Base-by-base conservation (phyloP, 2,888 invertebrate species). In the Neria commutata region DNA sequence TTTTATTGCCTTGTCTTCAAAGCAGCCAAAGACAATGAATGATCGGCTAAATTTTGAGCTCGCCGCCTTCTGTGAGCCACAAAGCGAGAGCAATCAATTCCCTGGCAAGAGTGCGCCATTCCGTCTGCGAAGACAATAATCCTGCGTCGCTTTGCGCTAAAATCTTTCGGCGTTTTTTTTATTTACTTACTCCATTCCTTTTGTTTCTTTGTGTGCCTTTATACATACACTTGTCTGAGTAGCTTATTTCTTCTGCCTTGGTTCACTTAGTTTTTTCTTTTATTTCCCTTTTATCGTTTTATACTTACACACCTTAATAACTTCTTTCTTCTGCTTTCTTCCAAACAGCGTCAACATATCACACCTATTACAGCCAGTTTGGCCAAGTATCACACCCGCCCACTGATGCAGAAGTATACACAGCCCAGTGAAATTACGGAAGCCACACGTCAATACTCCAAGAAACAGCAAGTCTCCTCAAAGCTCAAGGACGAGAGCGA, bases 401-500 rank as follows among this genome's bases (percentile, higher is more conserved):
- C 50, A 34, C 23, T 19, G 48, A 57, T 61, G 51, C 56, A 60
- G 42, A 60, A 49, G 2, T 54, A 45, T 37, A 37, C 52, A 61
- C 26, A 59, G 37, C 58, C 3, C n/a, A 55, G 25, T 67, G 25
- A 63, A 64, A 56, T 46, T 14, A 19, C 14, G 3, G 3, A 14
- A 4, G 58, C 64, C 17, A 65, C 63, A 49, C 73, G 76, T 42
- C 61, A 68, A 59, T 76, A 76, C 62, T 73, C 76, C n/a, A 77
- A 77, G 68, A 77, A 77, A 67, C 57, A 5, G 63, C 63, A 16
- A 50, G 62, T 71, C 37, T 68, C 72, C 51, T 67, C 68, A 16
- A 40, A 71, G 65, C 70, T n/a, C n/a, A n/a, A n/a, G 54, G 72
- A 75, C 51, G 85, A 85, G 62, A 86, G 85, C 33, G 88, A 88